These are phyloP conservation scores for Elaphurus davidianus DNA, from an alignment of 2,113 vertebrate genomes.

Conservation along the genomic window DNA sequence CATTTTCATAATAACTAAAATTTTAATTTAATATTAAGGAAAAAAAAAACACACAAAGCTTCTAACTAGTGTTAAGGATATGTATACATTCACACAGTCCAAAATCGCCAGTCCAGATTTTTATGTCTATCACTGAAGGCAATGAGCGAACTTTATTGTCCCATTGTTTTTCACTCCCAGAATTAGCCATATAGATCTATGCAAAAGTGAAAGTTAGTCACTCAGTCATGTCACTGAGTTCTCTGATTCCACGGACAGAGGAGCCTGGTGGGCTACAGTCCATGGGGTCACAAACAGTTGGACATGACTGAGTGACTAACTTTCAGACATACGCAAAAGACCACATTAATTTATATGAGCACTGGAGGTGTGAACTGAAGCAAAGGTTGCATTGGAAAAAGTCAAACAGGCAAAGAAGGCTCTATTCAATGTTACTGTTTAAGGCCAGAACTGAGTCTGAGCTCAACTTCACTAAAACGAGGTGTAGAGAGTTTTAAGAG, in stretches of 20 bases:
- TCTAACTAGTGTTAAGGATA: background rate
- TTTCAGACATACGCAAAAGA: background rate
- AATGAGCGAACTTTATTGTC: background rate
- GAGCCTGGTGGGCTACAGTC: background rate
- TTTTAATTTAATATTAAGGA: background rate
- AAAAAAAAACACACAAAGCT: background rate
- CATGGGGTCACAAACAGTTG: background rate
- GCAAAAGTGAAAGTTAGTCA: background rate
- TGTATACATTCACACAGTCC: background rate
- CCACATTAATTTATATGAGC: background rate
- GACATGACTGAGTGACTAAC: background rate
- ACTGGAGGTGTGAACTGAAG: background rate
- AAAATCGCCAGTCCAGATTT: background rate
- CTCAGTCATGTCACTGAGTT: background rate
- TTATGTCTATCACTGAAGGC: background rate
- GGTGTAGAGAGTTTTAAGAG: background rate
- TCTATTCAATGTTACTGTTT: background rate
- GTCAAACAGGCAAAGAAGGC: background rate
- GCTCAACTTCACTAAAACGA: background rate
- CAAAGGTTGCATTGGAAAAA: background rate
- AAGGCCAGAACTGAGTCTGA: background rate
- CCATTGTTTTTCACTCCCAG: background rate
- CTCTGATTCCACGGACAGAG: background rate
- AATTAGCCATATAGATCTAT: background rate
- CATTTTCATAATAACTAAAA: background rate